Conservation (phyloP, 2,797 vertebrate genomes). For the Sebastes steindachneri region DNA sequence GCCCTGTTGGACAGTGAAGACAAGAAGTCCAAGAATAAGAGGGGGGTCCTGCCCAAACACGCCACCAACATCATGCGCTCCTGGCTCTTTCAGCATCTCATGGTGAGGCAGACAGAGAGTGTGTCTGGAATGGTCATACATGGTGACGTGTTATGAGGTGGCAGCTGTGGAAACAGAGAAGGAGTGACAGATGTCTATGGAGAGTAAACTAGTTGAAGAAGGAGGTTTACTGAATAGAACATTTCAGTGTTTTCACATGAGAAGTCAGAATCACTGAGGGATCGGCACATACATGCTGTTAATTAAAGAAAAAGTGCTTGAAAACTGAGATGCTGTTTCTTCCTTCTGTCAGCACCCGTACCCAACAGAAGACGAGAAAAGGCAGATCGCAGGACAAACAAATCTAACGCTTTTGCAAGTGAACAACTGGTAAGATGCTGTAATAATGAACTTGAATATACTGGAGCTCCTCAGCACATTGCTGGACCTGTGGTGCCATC, state of each 20-base stretch:
- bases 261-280: not conserved
- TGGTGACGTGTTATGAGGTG: not conserved
- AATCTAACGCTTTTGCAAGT: constrained; percentile 98
- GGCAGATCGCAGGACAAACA: constrained; percentile 97
- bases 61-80: constrained; percentile 99
- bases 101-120: constrained; percentile 85
- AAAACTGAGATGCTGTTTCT: not conserved
- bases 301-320: not conserved
- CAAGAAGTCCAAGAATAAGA: constrained; percentile 98
- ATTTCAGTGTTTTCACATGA: not conserved
- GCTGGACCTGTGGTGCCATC: constrained; percentile 76
- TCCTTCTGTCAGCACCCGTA: constrained; percentile 90
- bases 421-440: constrained; percentile 94
- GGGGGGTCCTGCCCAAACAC: constrained; percentile 96
- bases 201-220: not conserved
- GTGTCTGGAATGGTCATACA: not conserved
- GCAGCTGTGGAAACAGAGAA: not conserved
- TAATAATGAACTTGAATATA: not conserved
- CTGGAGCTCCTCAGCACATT: not conserved
- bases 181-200: not conserved
- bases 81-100: constrained; percentile 99
- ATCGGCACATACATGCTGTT: not conserved
- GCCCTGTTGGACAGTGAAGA: constrained; percentile 96
- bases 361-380: constrained; percentile 98
- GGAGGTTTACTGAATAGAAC: not conserved